phyloP scores from a whole-genome alignment of 2,888 invertebrate species.

The Calameuta idolon region DNA sequence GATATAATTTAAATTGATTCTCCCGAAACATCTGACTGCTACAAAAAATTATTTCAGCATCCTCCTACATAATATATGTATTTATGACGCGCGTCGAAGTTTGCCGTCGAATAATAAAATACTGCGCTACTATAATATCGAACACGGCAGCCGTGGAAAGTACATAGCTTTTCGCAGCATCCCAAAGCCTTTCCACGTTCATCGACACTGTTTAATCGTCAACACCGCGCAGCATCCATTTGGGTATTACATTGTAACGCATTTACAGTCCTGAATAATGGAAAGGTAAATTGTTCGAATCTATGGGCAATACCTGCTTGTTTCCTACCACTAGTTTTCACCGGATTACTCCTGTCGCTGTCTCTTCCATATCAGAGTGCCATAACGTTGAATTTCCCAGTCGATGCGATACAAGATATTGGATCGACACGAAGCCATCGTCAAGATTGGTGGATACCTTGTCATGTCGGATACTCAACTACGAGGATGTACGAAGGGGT shows the following conservation, averaged over 20 bases:
- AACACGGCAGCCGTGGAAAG: background rate
- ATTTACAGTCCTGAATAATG: background rate
- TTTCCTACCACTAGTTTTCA: background rate
- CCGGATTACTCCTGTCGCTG: background rate
- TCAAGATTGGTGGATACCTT: conserved; percentile 40
- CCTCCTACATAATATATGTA: background rate
- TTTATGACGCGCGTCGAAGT: background rate
- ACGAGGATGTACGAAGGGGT: conserved; percentile 25
- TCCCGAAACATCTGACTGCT: background rate
- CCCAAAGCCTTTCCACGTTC: background rate
- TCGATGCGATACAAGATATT: background rate
- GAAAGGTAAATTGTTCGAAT: background rate
- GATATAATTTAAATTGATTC: background rate
- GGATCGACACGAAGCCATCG: conserved; percentile 27
- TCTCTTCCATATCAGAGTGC: background rate
- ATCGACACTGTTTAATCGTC: background rate
- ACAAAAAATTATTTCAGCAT: background rate
- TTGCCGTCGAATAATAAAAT: background rate
- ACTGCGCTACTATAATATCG: background rate
- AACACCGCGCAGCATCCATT: background rate
- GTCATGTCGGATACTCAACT: conserved; percentile 28
- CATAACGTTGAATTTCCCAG: background rate
- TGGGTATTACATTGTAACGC: background rate
- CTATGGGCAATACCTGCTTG: background rate
- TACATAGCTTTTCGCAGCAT: background rate